Conservation (phyloP, 2,888 invertebrate genomes). For the Boloria euphrosyne region DNA sequence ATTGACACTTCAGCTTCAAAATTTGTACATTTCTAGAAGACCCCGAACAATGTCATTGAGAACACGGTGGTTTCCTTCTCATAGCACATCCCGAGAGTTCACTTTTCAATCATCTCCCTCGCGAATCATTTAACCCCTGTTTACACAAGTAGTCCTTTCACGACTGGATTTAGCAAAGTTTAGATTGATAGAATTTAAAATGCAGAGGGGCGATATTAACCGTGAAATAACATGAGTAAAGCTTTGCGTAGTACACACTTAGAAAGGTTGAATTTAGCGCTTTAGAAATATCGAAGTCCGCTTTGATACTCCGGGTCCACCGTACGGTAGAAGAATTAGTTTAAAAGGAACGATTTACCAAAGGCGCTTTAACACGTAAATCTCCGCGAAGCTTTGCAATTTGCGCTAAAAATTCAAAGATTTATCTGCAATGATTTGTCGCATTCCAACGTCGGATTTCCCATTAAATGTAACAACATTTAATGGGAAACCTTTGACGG, state of each 20-base stretch:
- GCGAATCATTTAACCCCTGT: constrained; percentile 37
- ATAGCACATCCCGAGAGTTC: constrained; percentile 40
- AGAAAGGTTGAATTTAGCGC: constrained; percentile 63
- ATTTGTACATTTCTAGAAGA: constrained; percentile 62
- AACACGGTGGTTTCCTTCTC: constrained; percentile 42
- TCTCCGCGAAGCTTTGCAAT: constrained; percentile 68
- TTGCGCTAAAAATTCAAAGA: constrained; percentile 51
- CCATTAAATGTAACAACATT: constrained; percentile 29
- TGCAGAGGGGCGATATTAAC: constrained; percentile 43
- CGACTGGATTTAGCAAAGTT: constrained; percentile 34
- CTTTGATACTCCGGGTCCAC: constrained; percentile 56
- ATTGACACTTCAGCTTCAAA: constrained; percentile 68
- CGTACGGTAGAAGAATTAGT: constrained; percentile 61
- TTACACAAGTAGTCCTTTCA: constrained; percentile 37
- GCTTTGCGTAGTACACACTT: constrained; percentile 69
- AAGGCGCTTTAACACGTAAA: constrained; percentile 57
- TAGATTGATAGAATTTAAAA: constrained; percentile 35
- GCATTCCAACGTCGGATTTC: constrained; percentile 39
- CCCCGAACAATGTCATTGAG: constrained; percentile 41
- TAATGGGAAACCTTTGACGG: constrained; percentile 40
- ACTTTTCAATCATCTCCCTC: constrained; percentile 42
- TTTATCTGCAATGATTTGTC: constrained; percentile 44
- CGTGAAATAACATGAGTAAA: constrained; percentile 50
- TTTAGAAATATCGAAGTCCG: constrained; percentile 64
- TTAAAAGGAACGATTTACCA: constrained; percentile 60